Evolutionary conservation across 2,113 vertebrate species (phyloP).

Genomic region (Orycteropus afer): DNA sequence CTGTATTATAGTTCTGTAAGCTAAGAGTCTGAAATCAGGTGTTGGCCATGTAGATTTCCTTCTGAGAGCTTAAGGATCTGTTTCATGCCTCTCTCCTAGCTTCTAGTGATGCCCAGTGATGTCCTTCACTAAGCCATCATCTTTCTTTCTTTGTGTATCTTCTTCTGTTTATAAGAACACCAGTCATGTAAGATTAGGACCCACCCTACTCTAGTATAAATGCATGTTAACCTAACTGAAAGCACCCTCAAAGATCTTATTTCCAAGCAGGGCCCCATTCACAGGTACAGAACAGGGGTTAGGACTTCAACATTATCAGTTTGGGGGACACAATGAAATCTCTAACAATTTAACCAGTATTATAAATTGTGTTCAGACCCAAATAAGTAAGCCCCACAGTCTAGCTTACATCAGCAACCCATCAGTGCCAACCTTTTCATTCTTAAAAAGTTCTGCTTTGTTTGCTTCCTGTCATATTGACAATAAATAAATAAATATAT

Average conservation of each 20-base stretch:
- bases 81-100: neutral
- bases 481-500: neutral
- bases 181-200: neutral
- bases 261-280: neutral
- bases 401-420: neutral
- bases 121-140: neutral
- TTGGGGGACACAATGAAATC: neutral
- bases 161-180: neutral
- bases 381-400: neutral
- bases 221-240: neutral
- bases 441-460: neutral
- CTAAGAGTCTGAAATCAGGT: neutral
- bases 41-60: neutral
- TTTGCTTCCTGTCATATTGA: neutral
- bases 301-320: neutral
- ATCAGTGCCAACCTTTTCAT: neutral
- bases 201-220: neutral
- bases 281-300: neutral
- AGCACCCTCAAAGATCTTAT: neutral
- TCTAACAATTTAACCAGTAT: neutral
- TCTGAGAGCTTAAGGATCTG: neutral
- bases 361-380: neutral
- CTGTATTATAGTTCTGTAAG: neutral
- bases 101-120: neutral
- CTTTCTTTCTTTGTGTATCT: neutral